Evolutionary conservation across 2,888 invertebrate genomes (phyloP).

Genomic region (Machimus atricapillus): DNA sequence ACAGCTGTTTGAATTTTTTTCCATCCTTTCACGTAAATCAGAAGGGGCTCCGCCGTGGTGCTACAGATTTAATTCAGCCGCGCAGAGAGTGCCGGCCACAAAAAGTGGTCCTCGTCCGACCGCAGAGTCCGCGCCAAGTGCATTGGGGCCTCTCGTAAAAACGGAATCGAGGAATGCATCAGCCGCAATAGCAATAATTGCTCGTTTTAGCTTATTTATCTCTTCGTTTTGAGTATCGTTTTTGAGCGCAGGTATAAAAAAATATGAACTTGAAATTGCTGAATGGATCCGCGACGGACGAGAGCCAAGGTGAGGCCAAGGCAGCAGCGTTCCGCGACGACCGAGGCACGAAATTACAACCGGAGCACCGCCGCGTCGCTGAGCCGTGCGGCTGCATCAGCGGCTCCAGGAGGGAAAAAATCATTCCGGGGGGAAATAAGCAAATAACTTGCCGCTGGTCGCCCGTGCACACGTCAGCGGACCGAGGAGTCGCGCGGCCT

Average conservation of each 20-base stretch:
- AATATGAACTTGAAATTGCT: slow-evolving; percentile 17
- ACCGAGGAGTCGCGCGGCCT: not conserved
- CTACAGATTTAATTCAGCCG: slow-evolving; percentile 7
- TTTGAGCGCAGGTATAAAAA: slow-evolving; percentile 23
- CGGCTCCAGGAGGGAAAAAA: slow-evolving; percentile 18
- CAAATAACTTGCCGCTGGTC: slow-evolving; percentile 27
- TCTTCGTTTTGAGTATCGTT: slow-evolving; percentile 42
- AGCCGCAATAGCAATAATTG: slow-evolving; percentile 46
- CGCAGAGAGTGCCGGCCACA: not conserved
- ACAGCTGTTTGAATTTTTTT: slow-evolving; percentile 32
- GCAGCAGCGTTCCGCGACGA: not conserved
- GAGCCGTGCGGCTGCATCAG: not conserved
- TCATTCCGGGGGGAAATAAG: slow-evolving; percentile 23
- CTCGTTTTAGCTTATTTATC: slow-evolving; percentile 45
- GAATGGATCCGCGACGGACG: not conserved
- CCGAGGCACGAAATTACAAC: slow-evolving; percentile 22
- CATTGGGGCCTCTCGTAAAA: slow-evolving; percentile 33
- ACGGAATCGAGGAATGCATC: slow-evolving; percentile 42
- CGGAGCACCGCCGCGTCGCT: not conserved
- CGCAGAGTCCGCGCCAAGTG: slow-evolving; percentile 35
- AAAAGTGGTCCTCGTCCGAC: slow-evolving; percentile 27
- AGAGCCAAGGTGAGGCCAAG: slow-evolving; percentile 5
- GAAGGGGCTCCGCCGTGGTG: not conserved
- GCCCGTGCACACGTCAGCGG: slow-evolving; percentile 7
- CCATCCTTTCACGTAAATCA: slow-evolving; percentile 38